These are phyloP conservation scores for Enchytraeus crypticus DNA, from an alignment of 2,888 invertebrate species.

Conservation along the genomic window DNA sequence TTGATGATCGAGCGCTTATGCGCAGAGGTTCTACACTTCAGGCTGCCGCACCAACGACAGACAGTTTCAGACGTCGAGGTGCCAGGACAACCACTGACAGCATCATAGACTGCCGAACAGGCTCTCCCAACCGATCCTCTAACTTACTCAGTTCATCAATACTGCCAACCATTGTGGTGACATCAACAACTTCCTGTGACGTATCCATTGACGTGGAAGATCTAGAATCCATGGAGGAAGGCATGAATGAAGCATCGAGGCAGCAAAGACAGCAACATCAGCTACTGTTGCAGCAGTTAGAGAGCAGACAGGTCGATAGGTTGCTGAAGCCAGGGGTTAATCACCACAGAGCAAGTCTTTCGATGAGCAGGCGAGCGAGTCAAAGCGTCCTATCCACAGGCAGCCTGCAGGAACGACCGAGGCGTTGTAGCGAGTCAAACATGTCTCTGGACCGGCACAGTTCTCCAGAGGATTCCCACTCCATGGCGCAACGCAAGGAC, in stretches of 20 bases:
- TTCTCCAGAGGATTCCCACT: neutral
- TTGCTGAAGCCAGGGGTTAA: too few species aligned
- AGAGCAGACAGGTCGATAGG: too few species aligned
- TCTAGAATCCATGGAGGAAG: neutral
- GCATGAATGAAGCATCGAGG: neutral
- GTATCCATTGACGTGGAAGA: neutral
- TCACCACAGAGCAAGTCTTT: neutral
- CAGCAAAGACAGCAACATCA: too few species aligned
- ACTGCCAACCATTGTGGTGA: slow-evolving; percentile 7
- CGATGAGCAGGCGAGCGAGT: neutral
- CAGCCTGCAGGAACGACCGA: neutral
- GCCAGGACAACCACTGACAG: neutral
- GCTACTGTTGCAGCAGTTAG: neutral
- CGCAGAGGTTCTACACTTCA: neutral
- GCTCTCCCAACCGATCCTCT: neutral
- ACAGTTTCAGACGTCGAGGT: neutral
- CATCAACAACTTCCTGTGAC: slow-evolving; percentile 8
- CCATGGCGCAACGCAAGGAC: neutral
- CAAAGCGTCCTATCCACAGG: neutral
- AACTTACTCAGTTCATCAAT: neutral
- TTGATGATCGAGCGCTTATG: neutral
- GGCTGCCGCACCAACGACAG: neutral
- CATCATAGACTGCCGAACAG: neutral
- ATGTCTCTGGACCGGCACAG: neutral
- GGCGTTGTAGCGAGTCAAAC: neutral